A percentile compares a stretch with the other conserved stretches of the same genome.
These are phyloP conservation scores for Linepithema humile DNA, from an alignment of 1,140 invertebrate genomes.

Conservation along the genomic window DNA sequence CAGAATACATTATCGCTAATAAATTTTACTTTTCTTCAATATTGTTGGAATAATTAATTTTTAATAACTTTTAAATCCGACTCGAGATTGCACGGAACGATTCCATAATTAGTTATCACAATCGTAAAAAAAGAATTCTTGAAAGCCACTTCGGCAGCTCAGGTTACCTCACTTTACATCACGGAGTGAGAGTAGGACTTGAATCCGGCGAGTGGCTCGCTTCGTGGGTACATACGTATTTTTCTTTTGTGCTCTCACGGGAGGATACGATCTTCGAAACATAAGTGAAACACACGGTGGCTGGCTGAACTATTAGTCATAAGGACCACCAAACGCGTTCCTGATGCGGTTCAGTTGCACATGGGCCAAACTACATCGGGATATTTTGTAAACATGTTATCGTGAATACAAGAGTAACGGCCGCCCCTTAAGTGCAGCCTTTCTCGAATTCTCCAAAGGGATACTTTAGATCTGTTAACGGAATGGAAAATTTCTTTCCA, in stretches of 20 bases:
- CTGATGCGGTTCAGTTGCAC: slow-evolving; percentile 34
- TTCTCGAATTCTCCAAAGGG: neutral
- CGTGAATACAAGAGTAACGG: slow-evolving; percentile 58
- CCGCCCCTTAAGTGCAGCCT: slow-evolving; percentile 1
- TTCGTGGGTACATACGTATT: slow-evolving; percentile 15
- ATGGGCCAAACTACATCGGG: slow-evolving; percentile 33
- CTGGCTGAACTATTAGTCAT: slow-evolving; percentile 63
- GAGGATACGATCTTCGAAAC: slow-evolving; percentile 43
- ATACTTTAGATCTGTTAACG: neutral
- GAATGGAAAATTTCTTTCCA: neutral
- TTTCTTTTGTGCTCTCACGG: slow-evolving; percentile 30
- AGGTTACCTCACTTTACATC: slow-evolving; percentile 3
- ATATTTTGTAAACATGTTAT: slow-evolving; percentile 74
- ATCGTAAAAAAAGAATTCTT: neutral
- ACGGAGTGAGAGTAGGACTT: neutral
- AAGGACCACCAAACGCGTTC: slow-evolving; percentile 65
- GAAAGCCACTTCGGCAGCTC: neutral
- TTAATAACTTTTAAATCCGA: neutral
- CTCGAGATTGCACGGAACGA: neutral
- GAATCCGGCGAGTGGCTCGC: slow-evolving; percentile 21
- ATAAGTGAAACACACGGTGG: slow-evolving; percentile 54
- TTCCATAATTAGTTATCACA: neutral
- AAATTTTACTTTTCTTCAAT: neutral
- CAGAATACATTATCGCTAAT: neutral
- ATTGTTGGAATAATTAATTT: neutral